Conservation (phyloP, 2,797 vertebrate genomes). For the Orientallactaga sibirica region DNA sequence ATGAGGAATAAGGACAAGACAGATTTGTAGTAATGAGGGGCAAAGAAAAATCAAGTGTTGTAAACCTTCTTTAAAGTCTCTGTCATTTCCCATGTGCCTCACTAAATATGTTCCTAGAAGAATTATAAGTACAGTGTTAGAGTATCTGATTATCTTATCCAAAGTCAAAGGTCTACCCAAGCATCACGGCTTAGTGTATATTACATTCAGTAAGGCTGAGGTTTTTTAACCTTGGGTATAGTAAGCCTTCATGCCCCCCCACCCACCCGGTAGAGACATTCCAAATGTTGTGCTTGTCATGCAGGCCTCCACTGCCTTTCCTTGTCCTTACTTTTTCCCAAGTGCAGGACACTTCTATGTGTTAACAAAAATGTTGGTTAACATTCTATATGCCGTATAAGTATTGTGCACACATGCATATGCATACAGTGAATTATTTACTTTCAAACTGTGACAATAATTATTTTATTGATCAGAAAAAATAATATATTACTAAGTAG, state of each 20-base stretch:
- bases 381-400: background rate
- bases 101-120: conserved; percentile 1
- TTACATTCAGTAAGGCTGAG: background rate
- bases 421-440: background rate
- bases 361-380: background rate
- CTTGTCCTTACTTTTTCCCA: background rate
- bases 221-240: background rate
- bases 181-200: background rate
- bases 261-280: background rate
- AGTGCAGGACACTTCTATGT: conserved; percentile 16
- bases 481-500: conserved; percentile 47
- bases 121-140: background rate
- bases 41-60: background rate
- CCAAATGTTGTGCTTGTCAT: background rate
- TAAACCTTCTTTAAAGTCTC: background rate
- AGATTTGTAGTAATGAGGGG: background rate
- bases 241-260: background rate
- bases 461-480: conserved; percentile 48
- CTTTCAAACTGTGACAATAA: conserved; percentile 6
- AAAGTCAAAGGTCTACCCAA: background rate
- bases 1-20: background rate
- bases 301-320: background rate
- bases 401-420: background rate
- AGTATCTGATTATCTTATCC: background rate
- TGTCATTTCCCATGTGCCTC: background rate